Conservation (phyloP, 2,888 invertebrate species). For the Phaonia tiefii region DNA sequence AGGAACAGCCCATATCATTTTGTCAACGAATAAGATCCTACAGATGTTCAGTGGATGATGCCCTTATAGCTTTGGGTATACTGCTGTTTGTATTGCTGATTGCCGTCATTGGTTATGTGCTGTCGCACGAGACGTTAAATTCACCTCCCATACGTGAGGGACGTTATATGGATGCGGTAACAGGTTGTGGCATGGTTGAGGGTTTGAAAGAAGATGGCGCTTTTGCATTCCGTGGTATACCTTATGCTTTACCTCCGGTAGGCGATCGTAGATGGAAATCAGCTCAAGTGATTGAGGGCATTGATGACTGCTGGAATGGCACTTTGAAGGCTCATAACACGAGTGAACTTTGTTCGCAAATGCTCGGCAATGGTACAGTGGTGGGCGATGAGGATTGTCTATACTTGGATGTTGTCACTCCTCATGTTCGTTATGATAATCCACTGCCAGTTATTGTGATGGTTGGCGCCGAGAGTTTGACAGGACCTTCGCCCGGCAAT, state of each 20-base stretch:
- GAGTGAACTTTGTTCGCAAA: conserved; percentile 86
- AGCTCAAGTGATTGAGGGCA: conserved; percentile 84
- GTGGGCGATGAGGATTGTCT: conserved; percentile 91
- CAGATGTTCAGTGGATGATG: conserved; percentile 85
- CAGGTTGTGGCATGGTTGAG: conserved; percentile 90
- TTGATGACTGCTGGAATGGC: conserved; percentile 90
- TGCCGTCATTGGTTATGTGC: conserved; percentile 84
- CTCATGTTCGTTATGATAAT: conserved; percentile 88
- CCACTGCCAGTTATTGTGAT: conserved; percentile 91
- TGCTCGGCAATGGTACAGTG: conserved; percentile 84
- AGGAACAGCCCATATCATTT: conserved; percentile 79
- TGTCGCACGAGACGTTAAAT: conserved; percentile 82
- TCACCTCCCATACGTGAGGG: conserved; percentile 87
- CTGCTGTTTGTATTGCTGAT: conserved; percentile 84
- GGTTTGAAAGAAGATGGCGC: conserved; percentile 89
- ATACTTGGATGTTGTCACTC: conserved; percentile 90
- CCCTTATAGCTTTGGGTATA: conserved; percentile 83
- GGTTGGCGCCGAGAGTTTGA: conserved; percentile 89
- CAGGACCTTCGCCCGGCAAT: conserved; percentile 88
- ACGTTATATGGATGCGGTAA: conserved; percentile 86
- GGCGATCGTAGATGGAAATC: conserved; percentile 86
- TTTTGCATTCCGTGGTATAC: conserved; percentile 90
- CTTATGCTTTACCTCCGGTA: conserved; percentile 89
- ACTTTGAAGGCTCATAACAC: conserved; percentile 86
- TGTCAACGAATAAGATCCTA: conserved; percentile 84